Percentiles rank a stretch among this genome's conserved stretches.
Conservation (phyloP, 2,797 vertebrate genomes). For the Paratrypauchen microcephalus region DNA sequence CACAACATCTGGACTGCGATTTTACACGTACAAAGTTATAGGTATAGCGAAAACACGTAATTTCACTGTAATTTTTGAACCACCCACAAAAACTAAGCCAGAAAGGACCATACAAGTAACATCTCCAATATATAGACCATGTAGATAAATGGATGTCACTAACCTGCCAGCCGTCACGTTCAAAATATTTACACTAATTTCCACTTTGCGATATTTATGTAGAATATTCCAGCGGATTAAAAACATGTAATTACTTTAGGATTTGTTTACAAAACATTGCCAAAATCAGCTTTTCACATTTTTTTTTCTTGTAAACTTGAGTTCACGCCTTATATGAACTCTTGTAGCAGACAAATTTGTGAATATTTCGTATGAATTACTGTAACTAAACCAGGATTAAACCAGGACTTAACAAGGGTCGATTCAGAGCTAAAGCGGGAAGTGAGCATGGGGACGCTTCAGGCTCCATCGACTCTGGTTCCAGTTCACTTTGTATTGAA, state of each 20-base stretch:
- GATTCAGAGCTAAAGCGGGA: no score
- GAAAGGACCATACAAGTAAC: no score
- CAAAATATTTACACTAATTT: background rate
- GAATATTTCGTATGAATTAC: background rate
- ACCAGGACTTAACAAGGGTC: no score
- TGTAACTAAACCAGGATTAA: no score
- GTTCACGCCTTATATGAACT: conserved; percentile 1
- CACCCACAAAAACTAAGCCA: background rate
- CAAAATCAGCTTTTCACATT: background rate
- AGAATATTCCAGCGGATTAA: background rate
- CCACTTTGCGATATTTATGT: background rate
- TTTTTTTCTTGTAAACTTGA: background rate
- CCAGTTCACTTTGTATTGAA: no score
- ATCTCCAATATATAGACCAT: no score
- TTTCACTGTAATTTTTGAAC: background rate
- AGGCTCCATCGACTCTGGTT: no score
- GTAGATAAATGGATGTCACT: no score
- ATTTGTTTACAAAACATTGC: background rate
- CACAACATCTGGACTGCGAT: background rate
- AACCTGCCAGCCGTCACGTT: background rate
- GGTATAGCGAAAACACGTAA: background rate
- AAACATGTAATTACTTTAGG: background rate
- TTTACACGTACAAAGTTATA: background rate
- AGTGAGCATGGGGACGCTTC: no score
- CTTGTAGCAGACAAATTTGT: no score